These are phyloP conservation scores for Phlogophora meticulosa DNA, from an alignment of 2,888 invertebrate species.

Conservation along the genomic window DNA sequence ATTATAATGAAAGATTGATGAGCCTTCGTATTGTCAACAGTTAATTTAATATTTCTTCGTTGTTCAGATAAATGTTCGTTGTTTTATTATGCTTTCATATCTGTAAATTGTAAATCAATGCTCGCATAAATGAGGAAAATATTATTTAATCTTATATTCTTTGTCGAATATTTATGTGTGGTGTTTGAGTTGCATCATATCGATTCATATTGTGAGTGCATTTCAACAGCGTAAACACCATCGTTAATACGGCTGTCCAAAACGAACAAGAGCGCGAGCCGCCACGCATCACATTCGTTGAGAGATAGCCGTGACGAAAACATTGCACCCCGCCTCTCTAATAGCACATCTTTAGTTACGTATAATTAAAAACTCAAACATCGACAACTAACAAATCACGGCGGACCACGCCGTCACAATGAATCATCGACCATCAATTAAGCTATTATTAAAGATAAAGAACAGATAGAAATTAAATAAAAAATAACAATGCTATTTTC, in stretches of 20 bases:
- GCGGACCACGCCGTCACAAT: conserved; percentile 76
- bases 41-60: conserved; percentile 80
- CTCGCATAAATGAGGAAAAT: conserved; percentile 67
- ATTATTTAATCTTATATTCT: conserved; percentile 31
- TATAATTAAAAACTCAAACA: conserved; percentile 90
- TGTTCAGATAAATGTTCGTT: conserved; percentile 65
- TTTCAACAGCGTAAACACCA: conserved; percentile 62
- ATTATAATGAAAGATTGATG: conserved; percentile 79
- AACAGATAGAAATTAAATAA: too few relatives aligned
- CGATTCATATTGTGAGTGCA: conserved; percentile 50
- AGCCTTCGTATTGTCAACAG: conserved; percentile 76
- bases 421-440: conserved; percentile 87
- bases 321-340: conserved; percentile 83
- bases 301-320: conserved; percentile 83
- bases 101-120: conserved; percentile 71
- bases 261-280: conserved; percentile 65
- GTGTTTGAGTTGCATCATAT: conserved; percentile 49
- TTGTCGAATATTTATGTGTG: conserved; percentile 6
- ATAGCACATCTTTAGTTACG: conserved; percentile 87
- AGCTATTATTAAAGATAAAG: conserved; percentile 81
- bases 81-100: conserved; percentile 65
- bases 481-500: conserved; percentile 82
- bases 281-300: conserved; percentile 71
- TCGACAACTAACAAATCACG: conserved; percentile 88
- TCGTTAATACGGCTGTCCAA: conserved; percentile 63